These are phyloP conservation scores for Cerceris rybyensis DNA, from an alignment of 2,888 invertebrate species.

Conservation along the genomic window DNA sequence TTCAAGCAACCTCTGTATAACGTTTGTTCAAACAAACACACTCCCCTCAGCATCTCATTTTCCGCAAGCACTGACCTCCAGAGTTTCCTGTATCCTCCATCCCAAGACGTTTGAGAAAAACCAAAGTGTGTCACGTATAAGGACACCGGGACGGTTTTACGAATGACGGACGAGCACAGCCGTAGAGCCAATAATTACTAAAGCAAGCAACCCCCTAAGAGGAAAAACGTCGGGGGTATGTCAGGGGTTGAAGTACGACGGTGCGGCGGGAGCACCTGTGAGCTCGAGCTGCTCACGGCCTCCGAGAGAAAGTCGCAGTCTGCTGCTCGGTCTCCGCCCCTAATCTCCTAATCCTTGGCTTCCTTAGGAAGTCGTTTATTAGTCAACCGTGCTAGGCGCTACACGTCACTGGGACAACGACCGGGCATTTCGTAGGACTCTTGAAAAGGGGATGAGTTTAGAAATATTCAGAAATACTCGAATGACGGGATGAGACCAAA, in stretches of 20 bases:
- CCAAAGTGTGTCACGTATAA: constrained; percentile 64
- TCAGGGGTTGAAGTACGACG: constrained; percentile 66
- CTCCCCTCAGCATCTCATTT: not conserved
- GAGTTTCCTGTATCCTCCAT: constrained; percentile 32
- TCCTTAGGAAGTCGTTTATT: constrained; percentile 82
- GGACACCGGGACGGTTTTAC: constrained; percentile 28
- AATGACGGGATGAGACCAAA: constrained; percentile 5
- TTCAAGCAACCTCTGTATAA: not conserved
- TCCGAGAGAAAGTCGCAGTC: constrained; percentile 62
- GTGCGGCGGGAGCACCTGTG: constrained; percentile 74
- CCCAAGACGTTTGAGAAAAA: constrained; percentile 27
- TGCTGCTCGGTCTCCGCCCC: constrained; percentile 57
- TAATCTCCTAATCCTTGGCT: constrained; percentile 81
- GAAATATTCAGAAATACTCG: constrained; percentile 45
- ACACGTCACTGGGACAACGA: constrained; percentile 64
- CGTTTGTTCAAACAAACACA: not conserved
- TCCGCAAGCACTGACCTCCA: constrained; percentile 17
- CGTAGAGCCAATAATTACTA: constrained; percentile 66
- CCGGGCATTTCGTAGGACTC: constrained; percentile 43
- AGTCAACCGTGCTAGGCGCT: constrained; percentile 72
- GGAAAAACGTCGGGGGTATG: constrained; percentile 55
- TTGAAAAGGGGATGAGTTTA: constrained; percentile 51
- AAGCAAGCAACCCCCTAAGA: constrained; percentile 48
- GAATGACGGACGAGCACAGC: constrained; percentile 60
- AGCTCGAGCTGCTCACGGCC: constrained; percentile 52